phyloP scores from a whole-genome alignment of 2,888 invertebrate genomes.

The Lutraria lutraria region DNA sequence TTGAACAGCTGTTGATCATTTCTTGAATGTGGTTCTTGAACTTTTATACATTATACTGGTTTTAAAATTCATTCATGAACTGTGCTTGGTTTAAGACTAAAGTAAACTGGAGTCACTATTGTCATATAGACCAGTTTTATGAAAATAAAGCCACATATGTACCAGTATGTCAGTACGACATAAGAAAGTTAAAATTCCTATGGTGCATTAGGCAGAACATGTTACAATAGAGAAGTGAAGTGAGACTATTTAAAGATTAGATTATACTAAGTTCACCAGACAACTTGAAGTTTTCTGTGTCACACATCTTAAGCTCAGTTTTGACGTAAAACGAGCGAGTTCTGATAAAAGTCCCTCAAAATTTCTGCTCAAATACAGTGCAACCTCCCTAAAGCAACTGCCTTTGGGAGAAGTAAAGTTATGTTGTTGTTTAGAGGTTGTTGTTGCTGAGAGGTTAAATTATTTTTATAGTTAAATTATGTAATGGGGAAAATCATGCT shows the following conservation, averaged over 20 bases:
- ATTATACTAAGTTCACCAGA: neutral
- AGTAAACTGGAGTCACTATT: neutral
- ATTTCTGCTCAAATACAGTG: neutral
- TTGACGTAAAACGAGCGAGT: neutral
- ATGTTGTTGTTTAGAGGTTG: too few species aligned
- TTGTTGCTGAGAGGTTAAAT: too few species aligned
- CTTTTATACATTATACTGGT: too few species aligned
- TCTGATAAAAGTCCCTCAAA: neutral
- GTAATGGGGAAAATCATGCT: too few species aligned
- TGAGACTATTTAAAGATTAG: neutral
- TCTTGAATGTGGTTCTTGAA: too few species aligned
- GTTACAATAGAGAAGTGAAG: neutral
- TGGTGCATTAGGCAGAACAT: neutral
- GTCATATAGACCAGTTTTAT: neutral
- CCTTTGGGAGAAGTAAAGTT: too few species aligned
- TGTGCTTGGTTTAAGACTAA: too few species aligned
- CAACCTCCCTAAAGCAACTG: too few species aligned
- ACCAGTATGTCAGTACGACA: neutral
- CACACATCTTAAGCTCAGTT: neutral
- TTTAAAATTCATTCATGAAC: too few species aligned
- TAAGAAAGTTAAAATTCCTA: neutral
- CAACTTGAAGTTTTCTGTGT: neutral
- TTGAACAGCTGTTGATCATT: too few species aligned
- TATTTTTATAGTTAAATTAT: too few species aligned
- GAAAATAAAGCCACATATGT: neutral